Percentiles rank a stretch among this genome's conserved stretches.
phyloP scores from a whole-genome alignment of 2,888 invertebrate genomes.

The Amphipyra berbera region DNA sequence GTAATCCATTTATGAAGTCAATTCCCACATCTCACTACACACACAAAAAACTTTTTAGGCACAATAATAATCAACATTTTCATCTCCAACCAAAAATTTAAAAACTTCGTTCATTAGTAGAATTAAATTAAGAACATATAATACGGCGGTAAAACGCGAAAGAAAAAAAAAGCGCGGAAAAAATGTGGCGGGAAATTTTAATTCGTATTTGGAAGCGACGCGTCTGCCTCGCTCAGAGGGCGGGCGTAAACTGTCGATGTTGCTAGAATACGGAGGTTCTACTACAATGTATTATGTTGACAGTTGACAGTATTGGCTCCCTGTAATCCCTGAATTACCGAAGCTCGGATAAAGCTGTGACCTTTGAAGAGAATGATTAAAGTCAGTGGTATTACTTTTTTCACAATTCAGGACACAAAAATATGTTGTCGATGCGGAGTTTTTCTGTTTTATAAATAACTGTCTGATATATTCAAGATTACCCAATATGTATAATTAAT shows the following conservation, averaged over 20 bases:
- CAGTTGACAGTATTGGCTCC: slow-evolving; percentile 3
- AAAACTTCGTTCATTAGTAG: too few relatives aligned
- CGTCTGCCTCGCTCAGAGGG: slow-evolving; percentile 56
- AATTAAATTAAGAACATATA: too few relatives aligned
- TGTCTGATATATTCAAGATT: too few relatives aligned
- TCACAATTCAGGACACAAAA: too few relatives aligned
- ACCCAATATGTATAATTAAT: too few relatives aligned
- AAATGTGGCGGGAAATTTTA: slow-evolving; percentile 52
- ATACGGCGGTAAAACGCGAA: slow-evolving; percentile 10
- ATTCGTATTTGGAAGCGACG: slow-evolving; percentile 43
- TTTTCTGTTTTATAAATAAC: too few relatives aligned
- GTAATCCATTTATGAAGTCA: slow-evolving; percentile 14
- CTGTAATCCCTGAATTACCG: not conserved
- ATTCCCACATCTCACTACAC: slow-evolving; percentile 18
- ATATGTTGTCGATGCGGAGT: too few relatives aligned
- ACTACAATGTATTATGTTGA: slow-evolving; percentile 2
- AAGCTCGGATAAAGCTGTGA: slow-evolving; percentile 1
- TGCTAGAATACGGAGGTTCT: slow-evolving; percentile 38
- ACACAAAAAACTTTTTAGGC: not conserved
- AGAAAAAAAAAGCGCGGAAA: slow-evolving; percentile 59
- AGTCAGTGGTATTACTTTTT: too few relatives aligned
- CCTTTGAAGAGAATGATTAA: too few relatives aligned
- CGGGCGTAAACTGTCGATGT: slow-evolving; percentile 57
- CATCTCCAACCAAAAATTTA: not conserved
- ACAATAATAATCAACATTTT: not conserved